phyloP scores from a whole-genome alignment of 2,888 invertebrate species.

The Cantharis lateralis region DNA sequence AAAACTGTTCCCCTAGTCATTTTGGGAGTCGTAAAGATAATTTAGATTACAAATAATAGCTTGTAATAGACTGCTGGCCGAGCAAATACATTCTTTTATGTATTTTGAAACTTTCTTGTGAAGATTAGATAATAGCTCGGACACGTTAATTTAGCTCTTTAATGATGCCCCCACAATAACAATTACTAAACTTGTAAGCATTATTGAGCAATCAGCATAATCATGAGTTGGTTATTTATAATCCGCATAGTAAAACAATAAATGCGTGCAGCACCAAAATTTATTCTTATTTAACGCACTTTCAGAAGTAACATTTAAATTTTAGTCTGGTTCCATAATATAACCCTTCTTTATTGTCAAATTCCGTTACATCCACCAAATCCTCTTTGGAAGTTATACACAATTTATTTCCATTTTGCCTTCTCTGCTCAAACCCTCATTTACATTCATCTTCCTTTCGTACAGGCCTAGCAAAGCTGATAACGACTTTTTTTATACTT shows the following conservation, averaged over 20 bases:
- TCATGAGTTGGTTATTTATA: not conserved
- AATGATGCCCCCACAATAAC: not conserved
- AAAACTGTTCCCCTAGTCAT: constrained; percentile 46
- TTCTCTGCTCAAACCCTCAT: constrained; percentile 40
- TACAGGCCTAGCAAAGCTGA: constrained; percentile 32
- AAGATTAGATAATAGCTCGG: not conserved
- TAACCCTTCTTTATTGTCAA: constrained; percentile 55
- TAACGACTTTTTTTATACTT: constrained; percentile 30
- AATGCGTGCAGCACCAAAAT: not conserved
- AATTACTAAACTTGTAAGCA: not conserved
- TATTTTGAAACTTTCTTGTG: not conserved
- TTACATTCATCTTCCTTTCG: constrained; percentile 40
- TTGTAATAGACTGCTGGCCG: constrained; percentile 39
- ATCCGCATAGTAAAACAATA: not conserved
- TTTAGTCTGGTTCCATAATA: constrained; percentile 48
- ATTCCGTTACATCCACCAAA: constrained; percentile 54
- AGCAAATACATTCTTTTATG: not conserved
- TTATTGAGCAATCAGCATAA: not conserved
- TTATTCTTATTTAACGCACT: not conserved
- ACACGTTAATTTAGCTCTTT: not conserved
- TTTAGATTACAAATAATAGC: constrained; percentile 54
- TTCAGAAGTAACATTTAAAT: constrained; percentile 49
- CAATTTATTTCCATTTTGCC: constrained; percentile 46
- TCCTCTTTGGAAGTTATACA: constrained; percentile 50
- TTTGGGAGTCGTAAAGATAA: constrained; percentile 48